These are phyloP conservation scores for Agonopterix heracliana DNA, from an alignment of 2,888 invertebrate genomes.

Conservation along the genomic window DNA sequence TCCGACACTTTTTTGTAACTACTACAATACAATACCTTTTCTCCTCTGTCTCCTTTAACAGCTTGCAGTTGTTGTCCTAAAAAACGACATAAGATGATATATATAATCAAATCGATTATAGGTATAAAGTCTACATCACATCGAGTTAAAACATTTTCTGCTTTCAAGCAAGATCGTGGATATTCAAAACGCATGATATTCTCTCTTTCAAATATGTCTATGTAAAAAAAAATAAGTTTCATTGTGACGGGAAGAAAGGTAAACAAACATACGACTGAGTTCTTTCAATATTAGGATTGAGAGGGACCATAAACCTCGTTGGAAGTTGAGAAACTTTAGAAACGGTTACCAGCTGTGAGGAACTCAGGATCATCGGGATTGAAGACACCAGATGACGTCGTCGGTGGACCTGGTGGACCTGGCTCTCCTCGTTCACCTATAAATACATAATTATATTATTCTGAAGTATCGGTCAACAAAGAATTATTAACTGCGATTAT, in stretches of 20 bases:
- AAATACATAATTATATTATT: slow-evolving; percentile 4
- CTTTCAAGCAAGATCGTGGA: too few relatives aligned
- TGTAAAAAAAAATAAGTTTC: too few relatives aligned
- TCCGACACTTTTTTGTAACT: not conserved
- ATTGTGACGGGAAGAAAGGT: too few relatives aligned
- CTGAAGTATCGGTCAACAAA: too few relatives aligned
- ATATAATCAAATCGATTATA: not conserved
- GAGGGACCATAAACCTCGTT: too few relatives aligned
- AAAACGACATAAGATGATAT: slow-evolving; percentile 5
- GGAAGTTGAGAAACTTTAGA: not conserved
- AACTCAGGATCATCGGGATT: slow-evolving; percentile 49
- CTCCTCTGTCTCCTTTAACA: slow-evolving; percentile 55
- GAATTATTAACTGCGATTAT: too few relatives aligned
- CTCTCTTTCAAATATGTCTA: too few relatives aligned
- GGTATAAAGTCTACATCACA: too few relatives aligned
- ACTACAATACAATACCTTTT: slow-evolving; percentile 43
- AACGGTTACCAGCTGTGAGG: slow-evolving; percentile 34
- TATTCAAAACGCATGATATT: too few relatives aligned
- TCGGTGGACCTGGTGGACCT: slow-evolving; percentile 62
- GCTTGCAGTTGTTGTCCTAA: slow-evolving; percentile 31
- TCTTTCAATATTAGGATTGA: too few relatives aligned
- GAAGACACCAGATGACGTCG: slow-evolving; percentile 26
- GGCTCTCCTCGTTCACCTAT: slow-evolving; percentile 66
- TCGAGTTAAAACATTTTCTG: too few relatives aligned
- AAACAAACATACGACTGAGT: too few relatives aligned